phyloP scores from a whole-genome alignment of 2,797 vertebrate species.

The Pipistrellus pygmaeus region DNA sequence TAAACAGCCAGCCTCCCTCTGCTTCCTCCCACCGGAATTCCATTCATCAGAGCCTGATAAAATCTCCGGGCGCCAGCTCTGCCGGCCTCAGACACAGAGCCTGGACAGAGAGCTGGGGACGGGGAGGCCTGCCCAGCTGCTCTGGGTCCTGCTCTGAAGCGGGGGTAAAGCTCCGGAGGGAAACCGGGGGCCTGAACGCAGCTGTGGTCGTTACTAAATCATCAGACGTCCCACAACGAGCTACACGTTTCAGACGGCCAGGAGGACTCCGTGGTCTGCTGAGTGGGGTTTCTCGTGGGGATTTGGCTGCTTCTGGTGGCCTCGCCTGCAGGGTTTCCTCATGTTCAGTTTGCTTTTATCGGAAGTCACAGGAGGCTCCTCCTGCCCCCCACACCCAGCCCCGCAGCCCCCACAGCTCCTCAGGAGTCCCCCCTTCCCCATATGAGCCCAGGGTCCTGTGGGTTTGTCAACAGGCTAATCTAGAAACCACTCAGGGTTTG shows the following conservation, averaged over 20 bases:
- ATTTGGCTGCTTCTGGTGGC: not conserved
- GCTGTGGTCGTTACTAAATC: not conserved
- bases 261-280: not conserved
- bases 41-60: slow-evolving; percentile 48
- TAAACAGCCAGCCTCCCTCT: not conserved
- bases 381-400: not conserved
- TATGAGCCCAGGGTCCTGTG: too few relatives aligned
- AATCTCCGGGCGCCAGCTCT: not conserved
- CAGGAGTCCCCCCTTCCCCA: not conserved
- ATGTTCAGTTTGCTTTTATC: accelerated
- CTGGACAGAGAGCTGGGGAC: not conserved
- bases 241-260: not conserved
- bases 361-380: not conserved
- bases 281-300: not conserved
- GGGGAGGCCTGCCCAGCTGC: not conserved
- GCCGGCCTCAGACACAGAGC: not conserved
- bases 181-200: not conserved
- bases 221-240: not conserved
- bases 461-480: not conserved
- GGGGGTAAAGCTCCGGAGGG: not conserved
- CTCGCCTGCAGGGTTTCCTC: not conserved
- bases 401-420: accelerated
- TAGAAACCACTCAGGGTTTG: not conserved
- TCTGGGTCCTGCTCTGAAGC: not conserved
- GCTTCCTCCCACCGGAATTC: not conserved